These are phyloP conservation scores for Rhopalosiphum nymphaeae DNA, from an alignment of 2,888 invertebrate genomes.

Conservation along the genomic window DNA sequence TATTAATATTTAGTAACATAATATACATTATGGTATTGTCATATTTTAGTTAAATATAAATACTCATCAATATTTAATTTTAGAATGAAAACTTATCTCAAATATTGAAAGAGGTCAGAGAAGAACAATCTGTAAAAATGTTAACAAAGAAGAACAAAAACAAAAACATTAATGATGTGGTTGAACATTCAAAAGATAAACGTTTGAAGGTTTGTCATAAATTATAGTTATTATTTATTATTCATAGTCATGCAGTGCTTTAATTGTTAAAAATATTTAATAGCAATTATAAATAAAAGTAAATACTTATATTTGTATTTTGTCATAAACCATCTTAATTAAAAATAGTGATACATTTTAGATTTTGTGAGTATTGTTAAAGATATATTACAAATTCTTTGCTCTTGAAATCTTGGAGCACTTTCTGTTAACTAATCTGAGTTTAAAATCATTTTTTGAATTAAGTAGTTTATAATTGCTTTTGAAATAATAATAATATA, in stretches of 20 bases:
- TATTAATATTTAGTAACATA: too few relatives aligned
- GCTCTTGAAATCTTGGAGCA: too few relatives aligned
- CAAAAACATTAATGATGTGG: conserved; percentile 14
- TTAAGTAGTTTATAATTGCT: not conserved
- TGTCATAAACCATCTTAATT: not conserved
- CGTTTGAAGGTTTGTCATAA: conserved; percentile 51
- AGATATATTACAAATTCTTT: not conserved
- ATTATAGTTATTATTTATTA: not conserved
- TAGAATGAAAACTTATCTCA: conserved; percentile 58
- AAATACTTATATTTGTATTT: not conserved
- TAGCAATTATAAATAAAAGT: not conserved
- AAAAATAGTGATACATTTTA: not conserved
- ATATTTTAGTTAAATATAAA: too few relatives aligned
- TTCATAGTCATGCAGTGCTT: not conserved
- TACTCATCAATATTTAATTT: conserved; percentile 15
- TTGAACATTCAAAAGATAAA: conserved; percentile 56
- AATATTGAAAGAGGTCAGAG: conserved; percentile 49
- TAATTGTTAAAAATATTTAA: not conserved
- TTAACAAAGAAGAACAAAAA: conserved; percentile 53
- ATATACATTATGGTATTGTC: too few relatives aligned
- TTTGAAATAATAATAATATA: not conserved
- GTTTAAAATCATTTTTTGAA: not conserved
- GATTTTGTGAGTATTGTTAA: not conserved
- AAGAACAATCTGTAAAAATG: conserved; percentile 50
- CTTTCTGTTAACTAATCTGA: not conserved